Base-by-base conservation (phyloP, 2,113 vertebrate species). In the Epinephelus lanceolatus region DNA sequence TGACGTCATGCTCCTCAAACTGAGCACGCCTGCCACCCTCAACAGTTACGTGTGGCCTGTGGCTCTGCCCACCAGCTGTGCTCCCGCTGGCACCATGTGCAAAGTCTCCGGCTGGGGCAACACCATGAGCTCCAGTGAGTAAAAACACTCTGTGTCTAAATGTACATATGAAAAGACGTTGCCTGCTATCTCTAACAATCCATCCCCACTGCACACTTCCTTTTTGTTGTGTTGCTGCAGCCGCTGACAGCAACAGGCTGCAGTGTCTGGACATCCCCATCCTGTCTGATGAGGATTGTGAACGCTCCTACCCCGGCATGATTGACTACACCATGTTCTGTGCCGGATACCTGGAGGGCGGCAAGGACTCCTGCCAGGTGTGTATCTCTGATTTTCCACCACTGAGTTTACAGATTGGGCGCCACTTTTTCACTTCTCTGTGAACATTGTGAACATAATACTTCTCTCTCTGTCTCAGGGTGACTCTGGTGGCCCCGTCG, bases 321-420 rank as follows among this genome's bases (percentile, higher is more conserved):
- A 95, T 96, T 92, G 95, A 95, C 0, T 0, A 82, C 2, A 85
- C 94, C 92, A 97, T 97, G 96, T 94, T 97, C 88, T 97, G 96
- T 11, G 96, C 95, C 0, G 97, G 96, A 37, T 96, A 94, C 40
- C 56, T 93, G 40, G 96, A 96, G 78, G 96, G 97, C n/a, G 97
- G 96, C 60, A 96, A 96, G 78, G 96, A 97, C 89, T 95, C 96
- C 61, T 97, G 96, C 71, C 95, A 97, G 96, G 96, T 89, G 47
- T 66, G 80, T 17, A 8, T 18, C 47, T 60, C 12, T 33, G 3
- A 57, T 71, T 60, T 49, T 49, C 5, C 12, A 11, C 57, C 37
- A 42, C 33, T 25, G 0, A 5, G 2, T 72, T 59, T 59, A 27
- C 5, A 21, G 47, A 59, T 47, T 21, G 3, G 2, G 30, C 23